Percentiles rank a stretch among this genome's conserved stretches.
Conservation (phyloP, 2,113 vertebrate species). For the Dipodomys ordii region DNA sequence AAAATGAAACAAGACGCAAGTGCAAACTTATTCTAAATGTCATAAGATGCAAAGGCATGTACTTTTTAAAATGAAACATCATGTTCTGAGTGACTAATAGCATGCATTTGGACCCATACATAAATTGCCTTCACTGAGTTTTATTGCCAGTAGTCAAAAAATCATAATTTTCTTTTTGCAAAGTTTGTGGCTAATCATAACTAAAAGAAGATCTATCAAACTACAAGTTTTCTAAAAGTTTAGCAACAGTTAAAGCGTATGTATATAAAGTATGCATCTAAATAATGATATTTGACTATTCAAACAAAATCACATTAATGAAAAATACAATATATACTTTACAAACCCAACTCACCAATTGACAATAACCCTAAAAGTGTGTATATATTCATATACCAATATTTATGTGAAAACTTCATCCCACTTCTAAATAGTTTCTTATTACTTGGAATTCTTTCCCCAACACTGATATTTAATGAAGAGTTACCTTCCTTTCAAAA, state of each 20-base stretch:
- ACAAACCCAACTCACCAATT: conserved; percentile 40
- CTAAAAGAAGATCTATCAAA: not conserved
- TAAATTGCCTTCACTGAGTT: not conserved
- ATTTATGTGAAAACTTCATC: conserved; percentile 27
- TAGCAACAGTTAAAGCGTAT: not conserved
- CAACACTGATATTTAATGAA: conserved; percentile 49
- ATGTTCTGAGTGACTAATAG: not conserved
- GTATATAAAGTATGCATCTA: conserved; percentile 1
- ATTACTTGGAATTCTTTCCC: conserved; percentile 29
- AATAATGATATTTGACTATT: conserved; percentile 1
- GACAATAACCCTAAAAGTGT: conserved; percentile 44
- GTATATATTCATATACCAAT: conserved; percentile 12
- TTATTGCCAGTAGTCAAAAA: not conserved
- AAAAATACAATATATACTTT: conserved; percentile 50
- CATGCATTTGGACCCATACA: not conserved
- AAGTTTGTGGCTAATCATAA: conserved; percentile 37
- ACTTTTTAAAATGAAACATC: conserved; percentile 21
- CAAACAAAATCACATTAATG: conserved; percentile 67
- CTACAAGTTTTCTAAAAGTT: not conserved
- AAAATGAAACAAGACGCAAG: not conserved
- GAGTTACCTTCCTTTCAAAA: conserved; percentile 61
- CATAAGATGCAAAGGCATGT: not conserved
- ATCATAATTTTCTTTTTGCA: conserved; percentile 5
- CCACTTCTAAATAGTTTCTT: not conserved
- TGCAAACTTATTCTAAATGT: not conserved